These are phyloP conservation scores for Eriosoma lanigerum DNA, from an alignment of 1,140 invertebrate species.

Conservation along the genomic window DNA sequence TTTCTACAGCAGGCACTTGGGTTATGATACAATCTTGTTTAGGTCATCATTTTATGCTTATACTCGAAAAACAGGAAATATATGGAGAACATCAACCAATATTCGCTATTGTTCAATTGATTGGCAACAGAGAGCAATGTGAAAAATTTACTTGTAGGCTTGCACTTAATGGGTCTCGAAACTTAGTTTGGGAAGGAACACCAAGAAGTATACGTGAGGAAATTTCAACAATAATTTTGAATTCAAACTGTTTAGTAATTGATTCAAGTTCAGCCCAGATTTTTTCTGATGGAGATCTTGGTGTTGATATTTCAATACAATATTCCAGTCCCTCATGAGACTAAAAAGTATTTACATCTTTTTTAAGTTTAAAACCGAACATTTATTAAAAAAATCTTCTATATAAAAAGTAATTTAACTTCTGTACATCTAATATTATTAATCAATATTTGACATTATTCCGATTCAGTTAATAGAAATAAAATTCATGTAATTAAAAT, in stretches of 20 bases:
- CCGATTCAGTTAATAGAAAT: neutral
- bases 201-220: conserved; percentile 98
- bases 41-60: conserved; percentile 98
- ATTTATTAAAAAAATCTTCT: too few species aligned
- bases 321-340: too few species aligned
- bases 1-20: conserved; percentile 99
- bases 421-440: too few species aligned
- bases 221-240: conserved; percentile 95
- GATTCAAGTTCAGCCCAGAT: conserved; percentile 97
- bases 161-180: conserved; percentile 91
- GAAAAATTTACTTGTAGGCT: conserved; percentile 98
- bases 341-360: too few species aligned
- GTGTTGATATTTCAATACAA: conserved; percentile 98
- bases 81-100: conserved; percentile 97
- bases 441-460: neutral
- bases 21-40: conserved; percentile 99
- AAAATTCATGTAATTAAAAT: neutral
- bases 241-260: conserved; percentile 98
- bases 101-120: conserved; percentile 98
- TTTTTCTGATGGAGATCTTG: conserved; percentile 98
- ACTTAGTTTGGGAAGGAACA: conserved; percentile 98
- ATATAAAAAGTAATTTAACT: too few species aligned
- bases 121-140: conserved; percentile 97
- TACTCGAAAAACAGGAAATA: conserved; percentile 98
- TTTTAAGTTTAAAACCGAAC: too few species aligned